phyloP scores from a whole-genome alignment of 2,888 invertebrate species.

The Strigamia transsilvanica region DNA sequence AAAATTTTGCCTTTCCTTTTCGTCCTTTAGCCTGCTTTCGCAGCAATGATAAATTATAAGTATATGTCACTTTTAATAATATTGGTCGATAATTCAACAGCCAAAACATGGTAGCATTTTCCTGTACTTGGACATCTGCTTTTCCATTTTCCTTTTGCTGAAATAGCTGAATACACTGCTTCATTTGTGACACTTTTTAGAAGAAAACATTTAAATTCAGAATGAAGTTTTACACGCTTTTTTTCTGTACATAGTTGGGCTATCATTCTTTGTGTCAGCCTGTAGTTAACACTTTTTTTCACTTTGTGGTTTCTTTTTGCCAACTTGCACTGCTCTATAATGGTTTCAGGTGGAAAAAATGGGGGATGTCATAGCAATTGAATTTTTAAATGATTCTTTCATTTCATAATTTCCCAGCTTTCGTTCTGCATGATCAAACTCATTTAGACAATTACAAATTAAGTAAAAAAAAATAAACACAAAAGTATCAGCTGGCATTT shows the following conservation, averaged over 20 bases:
- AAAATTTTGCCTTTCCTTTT: too few relatives aligned
- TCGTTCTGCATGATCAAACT: neutral
- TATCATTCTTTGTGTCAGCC: neutral
- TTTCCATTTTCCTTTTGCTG: neutral
- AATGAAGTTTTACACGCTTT: neutral
- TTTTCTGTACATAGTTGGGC: neutral
- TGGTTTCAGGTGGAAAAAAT: neutral
- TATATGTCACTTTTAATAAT: too few relatives aligned
- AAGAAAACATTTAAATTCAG: neutral
- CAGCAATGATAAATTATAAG: too few relatives aligned
- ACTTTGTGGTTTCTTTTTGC: neutral
- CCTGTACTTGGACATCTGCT: neutral
- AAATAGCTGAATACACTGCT: neutral
- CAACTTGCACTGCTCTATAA: neutral
- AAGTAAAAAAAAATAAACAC: neutral
- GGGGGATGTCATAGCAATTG: neutral
- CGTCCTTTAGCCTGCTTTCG: too few relatives aligned
- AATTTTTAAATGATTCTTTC: neutral
- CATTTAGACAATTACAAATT: neutral
- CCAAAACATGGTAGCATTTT: neutral
- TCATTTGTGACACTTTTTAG: neutral
- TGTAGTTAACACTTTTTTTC: neutral
- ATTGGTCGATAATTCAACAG: too few relatives aligned
- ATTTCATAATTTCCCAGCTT: neutral
- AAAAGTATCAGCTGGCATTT: neutral